A percentile compares a stretch with the other conserved stretches of the same genome.
Evolutionary conservation across 2,888 invertebrate species (phyloP).

Genomic region (Metalampra italica): DNA sequence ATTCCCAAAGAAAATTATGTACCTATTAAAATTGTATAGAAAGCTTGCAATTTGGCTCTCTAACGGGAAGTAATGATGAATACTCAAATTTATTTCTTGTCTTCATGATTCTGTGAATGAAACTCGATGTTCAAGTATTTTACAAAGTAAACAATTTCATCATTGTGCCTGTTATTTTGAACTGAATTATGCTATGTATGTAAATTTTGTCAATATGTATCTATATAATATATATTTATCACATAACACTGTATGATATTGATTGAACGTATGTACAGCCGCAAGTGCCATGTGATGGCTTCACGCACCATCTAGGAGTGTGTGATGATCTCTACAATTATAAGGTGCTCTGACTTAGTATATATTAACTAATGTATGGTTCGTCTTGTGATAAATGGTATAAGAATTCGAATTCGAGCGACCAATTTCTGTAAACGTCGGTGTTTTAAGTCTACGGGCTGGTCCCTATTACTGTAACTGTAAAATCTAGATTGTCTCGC

Average conservation of each 20-base stretch:
- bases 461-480: constrained; percentile 41
- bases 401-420: constrained; percentile 63
- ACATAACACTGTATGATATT: constrained; percentile 61
- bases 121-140: neutral
- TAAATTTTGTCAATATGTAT: constrained; percentile 66
- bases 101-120: neutral
- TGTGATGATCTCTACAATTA: constrained; percentile 78
- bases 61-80: constrained; percentile 41
- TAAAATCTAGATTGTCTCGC: constrained; percentile 8
- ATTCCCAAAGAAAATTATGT: constrained; percentile 35
- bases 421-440: constrained; percentile 66
- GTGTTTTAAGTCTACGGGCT: constrained; percentile 61
- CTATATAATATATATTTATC: constrained; percentile 51
- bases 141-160: constrained; percentile 3
- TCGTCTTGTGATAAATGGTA: constrained; percentile 67
- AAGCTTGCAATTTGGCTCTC: constrained; percentile 50
- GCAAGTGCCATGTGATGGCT: constrained; percentile 69
- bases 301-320: constrained; percentile 53
- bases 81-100: constrained; percentile 44
- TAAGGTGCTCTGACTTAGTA: constrained; percentile 78
- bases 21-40: constrained; percentile 18
- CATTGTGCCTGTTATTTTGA: constrained; percentile 49
- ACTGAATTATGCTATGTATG: constrained; percentile 28
- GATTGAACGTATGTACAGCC: constrained; percentile 67
- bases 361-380: constrained; percentile 67